A percentile compares a stretch with the other conserved stretches of the same genome.
Conservation (phyloP, 2,797 vertebrate genomes). For the Mycteria americana region DNA sequence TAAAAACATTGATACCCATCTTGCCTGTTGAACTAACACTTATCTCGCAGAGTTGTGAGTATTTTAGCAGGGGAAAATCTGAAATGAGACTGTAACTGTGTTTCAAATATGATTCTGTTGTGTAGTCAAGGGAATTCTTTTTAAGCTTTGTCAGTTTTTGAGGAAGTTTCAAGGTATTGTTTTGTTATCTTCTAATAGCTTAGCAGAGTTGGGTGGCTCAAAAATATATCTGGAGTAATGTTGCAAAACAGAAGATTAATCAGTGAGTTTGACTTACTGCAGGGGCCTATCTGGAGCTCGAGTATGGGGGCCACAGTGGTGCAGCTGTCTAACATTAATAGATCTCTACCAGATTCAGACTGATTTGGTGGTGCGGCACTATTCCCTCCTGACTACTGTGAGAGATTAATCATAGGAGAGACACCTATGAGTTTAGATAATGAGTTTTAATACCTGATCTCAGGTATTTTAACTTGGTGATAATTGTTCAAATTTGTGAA, state of each 20-base stretch:
- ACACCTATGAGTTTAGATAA: background rate
- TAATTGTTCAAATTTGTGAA: background rate
- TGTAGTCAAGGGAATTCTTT: background rate
- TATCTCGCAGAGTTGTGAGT: background rate
- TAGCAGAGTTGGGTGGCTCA: background rate
- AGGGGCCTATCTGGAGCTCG: background rate
- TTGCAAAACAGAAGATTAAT: background rate
- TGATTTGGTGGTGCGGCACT: background rate
- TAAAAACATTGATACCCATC: background rate
- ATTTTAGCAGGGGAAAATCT: background rate
- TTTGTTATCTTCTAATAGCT: background rate
- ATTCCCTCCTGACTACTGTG: background rate
- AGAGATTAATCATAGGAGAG: background rate
- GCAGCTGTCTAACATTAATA: background rate
- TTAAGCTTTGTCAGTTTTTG: background rate
- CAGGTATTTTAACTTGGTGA: background rate
- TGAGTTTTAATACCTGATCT: background rate
- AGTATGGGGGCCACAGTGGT: background rate
- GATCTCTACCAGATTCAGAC: background rate
- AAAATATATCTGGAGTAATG: background rate
- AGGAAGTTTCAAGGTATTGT: background rate
- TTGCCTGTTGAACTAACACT: background rate
- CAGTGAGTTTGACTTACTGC: background rate
- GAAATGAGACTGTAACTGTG: background rate
- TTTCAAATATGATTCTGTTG: background rate